These are phyloP conservation scores for Spodoptera exigua DNA, from an alignment of 2,888 invertebrate genomes.

Conservation along the genomic window DNA sequence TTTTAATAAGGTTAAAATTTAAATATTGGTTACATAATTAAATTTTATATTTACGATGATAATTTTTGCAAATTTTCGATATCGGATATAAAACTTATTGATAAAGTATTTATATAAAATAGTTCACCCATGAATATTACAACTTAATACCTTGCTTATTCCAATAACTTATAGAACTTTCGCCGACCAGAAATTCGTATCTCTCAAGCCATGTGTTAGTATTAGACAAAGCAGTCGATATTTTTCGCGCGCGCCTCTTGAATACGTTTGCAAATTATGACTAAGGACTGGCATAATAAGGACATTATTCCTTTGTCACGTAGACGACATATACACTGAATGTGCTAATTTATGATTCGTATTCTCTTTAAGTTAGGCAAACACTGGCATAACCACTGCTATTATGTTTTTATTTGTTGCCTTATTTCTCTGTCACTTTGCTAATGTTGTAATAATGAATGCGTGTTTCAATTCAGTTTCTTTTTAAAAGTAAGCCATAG, in stretches of 20 bases:
- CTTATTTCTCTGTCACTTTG: too few species aligned
- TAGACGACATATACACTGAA: neutral
- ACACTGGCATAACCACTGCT: neutral
- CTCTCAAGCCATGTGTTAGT: too few species aligned
- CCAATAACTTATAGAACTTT: too few species aligned
- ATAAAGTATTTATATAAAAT: neutral
- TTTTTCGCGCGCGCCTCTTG: too few species aligned
- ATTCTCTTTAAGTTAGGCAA: neutral
- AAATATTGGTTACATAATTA: constrained; percentile 14
- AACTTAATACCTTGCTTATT: too few species aligned
- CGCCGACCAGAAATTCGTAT: too few species aligned
- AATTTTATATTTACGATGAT: neutral
- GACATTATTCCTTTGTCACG: neutral
- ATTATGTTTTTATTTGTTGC: neutral
- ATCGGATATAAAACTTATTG: neutral
- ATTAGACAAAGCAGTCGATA: too few species aligned
- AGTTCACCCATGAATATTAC: neutral
- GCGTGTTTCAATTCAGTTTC: too few species aligned
- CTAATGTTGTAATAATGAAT: too few species aligned
- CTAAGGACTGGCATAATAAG: neutral
- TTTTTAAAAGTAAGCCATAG: too few species aligned
- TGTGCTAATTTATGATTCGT: constrained; percentile 14
- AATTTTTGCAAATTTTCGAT: neutral
- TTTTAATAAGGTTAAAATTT: constrained; percentile 24
- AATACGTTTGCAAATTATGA: neutral